Evolutionary conservation across 30 jellyfish, hydroid and myxozoan genomes (phyloP), one percentile per base, ranked within the genome.

Genomic region (Chrysaora quinquecirrha): DNA sequence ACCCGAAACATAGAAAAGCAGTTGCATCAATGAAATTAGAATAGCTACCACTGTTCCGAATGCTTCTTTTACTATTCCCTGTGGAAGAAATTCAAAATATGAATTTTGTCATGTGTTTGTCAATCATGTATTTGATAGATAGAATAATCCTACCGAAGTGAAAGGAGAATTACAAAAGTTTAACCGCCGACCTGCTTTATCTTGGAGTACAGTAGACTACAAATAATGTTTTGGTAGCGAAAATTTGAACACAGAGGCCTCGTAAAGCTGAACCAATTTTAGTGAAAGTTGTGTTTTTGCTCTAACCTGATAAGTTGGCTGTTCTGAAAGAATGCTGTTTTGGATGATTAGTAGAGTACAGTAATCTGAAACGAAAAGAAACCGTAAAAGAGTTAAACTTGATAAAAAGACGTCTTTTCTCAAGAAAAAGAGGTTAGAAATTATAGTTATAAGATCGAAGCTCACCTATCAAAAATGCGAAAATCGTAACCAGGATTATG

Each of bases 331-430:
- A 34, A 84, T 50, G 52, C 95, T 84, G 71, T 84, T 84, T 22
- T 84, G 95, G 48, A 84, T 84, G 16, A 84, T 22, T 1, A 84
- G 66, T 1, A 84, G 76, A n/a, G 87, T 72, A 63, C 95, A 84
- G 64, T 84, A 74, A 48, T 84, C 95, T 84, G 52, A 4, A 56
- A 0, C n/a, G n/a, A n/a, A n/a, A n/a, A n/a, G n/a, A n/a, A n/a
- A n/a, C n/a, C n/a, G n/a, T n/a, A n/a, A n/a, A n/a, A n/a, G n/a
- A n/a, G n/a, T n/a, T n/a, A n/a, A n/a, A n/a, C n/a, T n/a, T n/a
- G n/a, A 56, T 1, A 20, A 60, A 60, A 60, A 10, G n/a, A 60
- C 23, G 16, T 9, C 9, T 43, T 16, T 6, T 6, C 12, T 16
- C 9, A 43, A 6, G 12, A 43, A 43, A 9, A 16, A 9, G 9